phyloP scores from a whole-genome alignment of 2,797 vertebrate genomes.

The Lepidocolaptes lacrymiger region DNA sequence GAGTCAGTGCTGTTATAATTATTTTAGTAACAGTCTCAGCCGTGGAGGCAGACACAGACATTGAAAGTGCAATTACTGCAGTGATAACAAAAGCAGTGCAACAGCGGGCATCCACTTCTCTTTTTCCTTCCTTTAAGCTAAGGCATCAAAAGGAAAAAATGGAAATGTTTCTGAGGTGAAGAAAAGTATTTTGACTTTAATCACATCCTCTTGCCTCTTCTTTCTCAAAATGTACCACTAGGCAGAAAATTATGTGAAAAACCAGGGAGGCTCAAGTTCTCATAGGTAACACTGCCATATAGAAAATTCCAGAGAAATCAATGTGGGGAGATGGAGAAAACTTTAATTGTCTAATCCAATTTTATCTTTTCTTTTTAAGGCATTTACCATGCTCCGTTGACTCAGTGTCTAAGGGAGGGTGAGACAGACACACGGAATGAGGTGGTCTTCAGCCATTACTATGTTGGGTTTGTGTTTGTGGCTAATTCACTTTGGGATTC shows the following conservation, averaged over 20 bases:
- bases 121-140: constrained; percentile 22
- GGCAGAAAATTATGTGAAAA: background rate
- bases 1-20: constrained; percentile 18
- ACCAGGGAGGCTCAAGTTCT: background rate
- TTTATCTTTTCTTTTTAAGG: background rate
- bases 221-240: background rate
- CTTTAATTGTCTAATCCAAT: background rate
- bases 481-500: background rate
- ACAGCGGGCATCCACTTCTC: background rate
- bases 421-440: background rate
- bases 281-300: background rate
- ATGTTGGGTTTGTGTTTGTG: background rate
- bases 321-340: background rate
- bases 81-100: constrained; percentile 1
- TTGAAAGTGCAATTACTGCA: constrained; percentile 2
- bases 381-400: background rate
- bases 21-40: background rate
- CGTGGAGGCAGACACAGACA: background rate
- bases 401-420: background rate
- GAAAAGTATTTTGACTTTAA: constrained; percentile 9
- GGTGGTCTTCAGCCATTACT: background rate
- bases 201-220: background rate
- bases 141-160: constrained; percentile 3
- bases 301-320: background rate
- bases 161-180: background rate